phyloP scores from a whole-genome alignment of 2,888 invertebrate genomes.

The Xylophagus ater region DNA sequence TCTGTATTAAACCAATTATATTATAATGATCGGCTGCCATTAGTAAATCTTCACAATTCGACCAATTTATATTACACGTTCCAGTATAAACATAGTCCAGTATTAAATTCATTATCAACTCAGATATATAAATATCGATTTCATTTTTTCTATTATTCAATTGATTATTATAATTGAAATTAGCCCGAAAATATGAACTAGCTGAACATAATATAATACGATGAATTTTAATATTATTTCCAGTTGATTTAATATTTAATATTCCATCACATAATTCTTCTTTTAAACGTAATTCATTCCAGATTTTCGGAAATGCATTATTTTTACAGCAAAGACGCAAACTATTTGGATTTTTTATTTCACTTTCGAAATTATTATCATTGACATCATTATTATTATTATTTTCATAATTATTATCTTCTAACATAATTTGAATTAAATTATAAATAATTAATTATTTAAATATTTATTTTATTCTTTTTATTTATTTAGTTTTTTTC shows the following conservation, averaged over 20 bases:
- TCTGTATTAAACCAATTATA: conserved; percentile 57
- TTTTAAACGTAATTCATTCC: conserved; percentile 54
- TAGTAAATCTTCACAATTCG: conserved; percentile 58
- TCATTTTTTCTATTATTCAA: conserved; percentile 46
- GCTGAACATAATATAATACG: conserved; percentile 59
- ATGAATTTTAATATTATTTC: conserved; percentile 52
- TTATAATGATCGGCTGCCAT: conserved; percentile 63
- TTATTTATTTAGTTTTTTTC: too few species aligned
- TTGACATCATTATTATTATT: too few species aligned
- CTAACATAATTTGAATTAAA: too few species aligned
- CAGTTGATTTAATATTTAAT: conserved; percentile 48
- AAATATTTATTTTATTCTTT: too few species aligned
- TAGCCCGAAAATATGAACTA: conserved; percentile 62
- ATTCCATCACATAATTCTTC: conserved; percentile 60
- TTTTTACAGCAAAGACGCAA: conserved; percentile 23
- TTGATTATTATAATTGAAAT: conserved; percentile 51
- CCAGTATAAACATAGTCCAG: conserved; percentile 69
- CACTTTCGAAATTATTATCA: too few species aligned
- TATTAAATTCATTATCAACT: conserved; percentile 50
- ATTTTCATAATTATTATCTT: too few species aligned
- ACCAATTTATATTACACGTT: conserved; percentile 48
- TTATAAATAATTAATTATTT: too few species aligned
- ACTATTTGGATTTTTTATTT: too few species aligned
- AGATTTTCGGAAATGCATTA: conserved; percentile 53
- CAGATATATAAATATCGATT: conserved; percentile 49